phyloP scores from a whole-genome alignment of 1,140 invertebrate species.

The Meteorus sp. region DNA sequence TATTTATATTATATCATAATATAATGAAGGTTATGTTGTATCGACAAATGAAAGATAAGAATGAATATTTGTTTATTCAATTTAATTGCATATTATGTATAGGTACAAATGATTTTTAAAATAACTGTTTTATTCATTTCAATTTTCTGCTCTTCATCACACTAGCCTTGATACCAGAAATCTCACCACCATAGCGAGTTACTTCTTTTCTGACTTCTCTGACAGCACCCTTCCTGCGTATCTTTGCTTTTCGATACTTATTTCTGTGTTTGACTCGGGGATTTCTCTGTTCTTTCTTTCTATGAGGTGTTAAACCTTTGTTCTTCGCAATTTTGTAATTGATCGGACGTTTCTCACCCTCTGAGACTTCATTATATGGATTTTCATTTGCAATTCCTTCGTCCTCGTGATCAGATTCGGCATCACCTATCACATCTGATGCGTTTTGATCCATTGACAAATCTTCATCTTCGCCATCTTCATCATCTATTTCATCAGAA shows the following conservation, averaged over 20 bases:
- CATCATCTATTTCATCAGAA: too few species aligned
- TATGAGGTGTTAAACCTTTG: conserved; percentile 85
- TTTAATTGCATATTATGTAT: too few species aligned
- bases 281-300: conserved; percentile 90
- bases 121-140: conserved; percentile 59
- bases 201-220: conserved; percentile 78
- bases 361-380: conserved; percentile 46
- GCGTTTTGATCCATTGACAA: conserved; percentile 34
- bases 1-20: too few species aligned
- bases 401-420: conserved; percentile 41
- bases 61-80: too few species aligned
- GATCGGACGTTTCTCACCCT: conserved; percentile 74
- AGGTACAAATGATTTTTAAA: conserved; percentile 1
- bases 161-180: conserved; percentile 86
- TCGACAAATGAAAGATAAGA: too few species aligned
- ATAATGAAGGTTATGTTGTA: too few species aligned
- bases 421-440: conserved; percentile 48
- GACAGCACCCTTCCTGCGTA: conserved; percentile 86
- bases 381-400: too few species aligned
- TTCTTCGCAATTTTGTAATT: conserved; percentile 95
- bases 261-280: conserved; percentile 90
- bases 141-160: conserved; percentile 86
- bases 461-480: too few species aligned
- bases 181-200: conserved; percentile 82
- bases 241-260: conserved; percentile 88